Evolutionary conservation across 2,797 vertebrate species (phyloP).

Genomic region (Microctenopoma lineatum): DNA sequence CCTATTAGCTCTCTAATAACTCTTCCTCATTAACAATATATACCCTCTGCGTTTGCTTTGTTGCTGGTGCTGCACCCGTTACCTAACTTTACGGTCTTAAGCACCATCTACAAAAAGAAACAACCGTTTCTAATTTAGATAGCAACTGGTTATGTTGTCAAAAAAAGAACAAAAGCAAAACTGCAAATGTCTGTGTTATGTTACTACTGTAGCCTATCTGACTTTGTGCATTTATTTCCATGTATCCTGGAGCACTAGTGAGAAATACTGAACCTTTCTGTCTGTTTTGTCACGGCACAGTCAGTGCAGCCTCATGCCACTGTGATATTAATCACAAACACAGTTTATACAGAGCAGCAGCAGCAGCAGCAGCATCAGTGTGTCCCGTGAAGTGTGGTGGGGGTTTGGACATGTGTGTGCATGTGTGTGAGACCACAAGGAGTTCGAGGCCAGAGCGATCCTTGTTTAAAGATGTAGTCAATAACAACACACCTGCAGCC

Average conservation of each 20-base stretch:
- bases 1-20: conserved; percentile 41
- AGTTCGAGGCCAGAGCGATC: conserved; percentile 25
- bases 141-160: background rate
- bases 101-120: conserved; percentile 9
- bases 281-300: conserved; percentile 36
- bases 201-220: background rate
- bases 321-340: conserved; percentile 37
- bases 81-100: conserved; percentile 8
- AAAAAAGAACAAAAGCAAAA: background rate
- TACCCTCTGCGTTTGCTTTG: conserved; percentile 40
- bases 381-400: conserved; percentile 30
- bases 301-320: conserved; percentile 37
- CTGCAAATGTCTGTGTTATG: background rate
- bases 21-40: conserved; percentile 49
- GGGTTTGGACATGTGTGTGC: background rate
- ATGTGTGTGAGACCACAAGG: conserved; percentile 32
- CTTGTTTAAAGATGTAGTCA: conserved; percentile 44
- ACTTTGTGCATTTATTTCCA: background rate
- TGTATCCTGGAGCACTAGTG: background rate
- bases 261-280: conserved; percentile 3
- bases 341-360: conserved; percentile 39
- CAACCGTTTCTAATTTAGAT: background rate
- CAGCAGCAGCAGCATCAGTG: conserved; percentile 32
- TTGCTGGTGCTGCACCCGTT: background rate
- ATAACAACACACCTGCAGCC: conserved; percentile 34